A percentile compares a stretch with the other conserved stretches of the same genome.
These are phyloP conservation scores for Pseudopodoces humilis DNA, from an alignment of 2,113 vertebrate genomes.

Conservation along the genomic window DNA sequence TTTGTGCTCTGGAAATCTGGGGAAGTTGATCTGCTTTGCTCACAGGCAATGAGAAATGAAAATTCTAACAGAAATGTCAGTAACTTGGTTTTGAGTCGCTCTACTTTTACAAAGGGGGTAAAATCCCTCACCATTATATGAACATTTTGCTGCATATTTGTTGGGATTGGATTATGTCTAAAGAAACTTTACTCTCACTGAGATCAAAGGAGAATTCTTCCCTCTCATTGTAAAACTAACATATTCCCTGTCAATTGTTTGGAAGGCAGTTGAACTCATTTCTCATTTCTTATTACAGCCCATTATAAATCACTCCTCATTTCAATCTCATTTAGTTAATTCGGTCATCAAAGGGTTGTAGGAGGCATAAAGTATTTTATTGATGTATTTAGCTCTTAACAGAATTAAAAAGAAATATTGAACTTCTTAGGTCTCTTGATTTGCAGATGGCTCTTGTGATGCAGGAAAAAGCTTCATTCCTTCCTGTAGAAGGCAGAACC, in stretches of 20 bases:
- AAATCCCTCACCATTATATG: background rate
- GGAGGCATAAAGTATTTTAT: constrained; percentile 22
- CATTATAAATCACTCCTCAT: constrained; percentile 17
- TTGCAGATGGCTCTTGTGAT: constrained; percentile 27
- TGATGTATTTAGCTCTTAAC: background rate
- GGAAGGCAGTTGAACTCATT: background rate
- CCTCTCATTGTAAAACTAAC: background rate
- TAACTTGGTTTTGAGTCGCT: background rate
- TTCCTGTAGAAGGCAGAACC: background rate
- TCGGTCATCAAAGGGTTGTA: constrained; percentile 38
- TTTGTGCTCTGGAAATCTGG: background rate
- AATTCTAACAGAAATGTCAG: background rate
- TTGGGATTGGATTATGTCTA: background rate
- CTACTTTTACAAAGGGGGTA: background rate
- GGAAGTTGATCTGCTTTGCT: background rate
- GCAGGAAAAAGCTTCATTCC: background rate
- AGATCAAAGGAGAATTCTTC: constrained; percentile 1
- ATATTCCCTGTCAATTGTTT: constrained; percentile 9
- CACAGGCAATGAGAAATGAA: background rate
- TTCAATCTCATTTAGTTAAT: constrained; percentile 41
- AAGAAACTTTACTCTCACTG: background rate
- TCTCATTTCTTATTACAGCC: background rate
- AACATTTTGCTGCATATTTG: background rate
- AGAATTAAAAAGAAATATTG: background rate
- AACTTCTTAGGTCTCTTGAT: background rate